A percentile compares a stretch with the other conserved stretches of the same genome.
These are phyloP conservation scores for Cynopterus brachyotis DNA, from an alignment of 2,113 vertebrate species.

Conservation along the genomic window DNA sequence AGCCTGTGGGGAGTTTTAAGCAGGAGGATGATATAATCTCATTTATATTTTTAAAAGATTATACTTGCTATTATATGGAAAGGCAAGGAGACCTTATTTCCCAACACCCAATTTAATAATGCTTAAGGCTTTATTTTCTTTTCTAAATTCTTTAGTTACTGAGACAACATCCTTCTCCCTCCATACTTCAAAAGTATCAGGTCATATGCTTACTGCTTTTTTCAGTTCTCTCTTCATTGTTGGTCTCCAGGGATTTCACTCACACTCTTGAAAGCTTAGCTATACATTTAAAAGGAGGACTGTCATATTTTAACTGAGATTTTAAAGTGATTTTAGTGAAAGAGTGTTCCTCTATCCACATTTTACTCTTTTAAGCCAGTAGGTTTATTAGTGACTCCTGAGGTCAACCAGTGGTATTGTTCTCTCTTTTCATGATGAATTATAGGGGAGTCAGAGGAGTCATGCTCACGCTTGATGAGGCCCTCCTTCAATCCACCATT, in stretches of 20 bases:
- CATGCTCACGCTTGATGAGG: not conserved
- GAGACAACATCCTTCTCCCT: not conserved
- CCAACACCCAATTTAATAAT: not conserved
- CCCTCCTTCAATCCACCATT: not conserved
- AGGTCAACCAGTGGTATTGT: not conserved
- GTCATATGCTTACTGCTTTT: conserved; percentile 10
- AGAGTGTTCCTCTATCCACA: not conserved
- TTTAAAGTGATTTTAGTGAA: conserved; percentile 14
- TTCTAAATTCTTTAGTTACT: conserved; percentile 1
- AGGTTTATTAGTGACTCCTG: not conserved
- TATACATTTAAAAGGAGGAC: not conserved
- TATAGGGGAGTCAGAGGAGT: not conserved
- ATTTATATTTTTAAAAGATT: conserved; percentile 19
- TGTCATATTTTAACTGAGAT: not conserved
- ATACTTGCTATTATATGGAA: not conserved
- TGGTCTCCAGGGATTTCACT: not conserved
- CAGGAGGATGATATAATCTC: not conserved
- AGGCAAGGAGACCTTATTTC: not conserved
- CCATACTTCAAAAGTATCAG: conserved; percentile 1
- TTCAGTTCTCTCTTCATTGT: not conserved
- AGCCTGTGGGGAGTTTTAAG: not conserved
- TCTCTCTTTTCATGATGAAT: not conserved
- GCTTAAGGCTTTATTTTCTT: not conserved
- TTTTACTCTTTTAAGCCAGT: not conserved
- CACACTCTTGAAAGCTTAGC: conserved; percentile 13